Evolutionary conservation across 2,888 invertebrate species (phyloP).

Genomic region (Caenorhabditis sp.): DNA sequence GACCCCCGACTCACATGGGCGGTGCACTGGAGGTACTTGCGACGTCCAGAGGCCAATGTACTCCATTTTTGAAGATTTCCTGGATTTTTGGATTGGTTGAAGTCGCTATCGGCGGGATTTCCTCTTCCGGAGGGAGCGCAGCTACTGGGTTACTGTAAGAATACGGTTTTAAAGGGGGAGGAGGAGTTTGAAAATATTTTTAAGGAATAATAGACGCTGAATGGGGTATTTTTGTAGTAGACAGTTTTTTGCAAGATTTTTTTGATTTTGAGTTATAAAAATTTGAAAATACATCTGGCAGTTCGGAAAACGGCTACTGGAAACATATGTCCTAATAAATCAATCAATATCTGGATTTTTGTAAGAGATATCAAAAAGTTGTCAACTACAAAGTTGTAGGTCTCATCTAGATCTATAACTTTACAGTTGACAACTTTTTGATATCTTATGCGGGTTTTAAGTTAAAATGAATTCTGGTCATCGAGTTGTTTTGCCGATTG

Average conservation of each 20-base stretch:
- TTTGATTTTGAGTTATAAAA: background rate
- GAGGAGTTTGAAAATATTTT: background rate
- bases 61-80: constrained; percentile 55
- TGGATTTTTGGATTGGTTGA: background rate
- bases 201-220: no score
- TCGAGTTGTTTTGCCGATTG: no score
- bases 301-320: no score
- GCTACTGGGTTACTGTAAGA: background rate
- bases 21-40: constrained; percentile 68
- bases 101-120: background rate
- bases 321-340: no score
- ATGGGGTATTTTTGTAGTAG: background rate
- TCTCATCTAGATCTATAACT: background rate
- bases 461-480: no score
- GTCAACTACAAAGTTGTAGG: background rate
- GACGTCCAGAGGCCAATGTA: constrained; percentile 64
- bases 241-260: background rate
- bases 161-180: background rate
- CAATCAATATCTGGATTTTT: background rate
- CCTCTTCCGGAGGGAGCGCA: background rate
- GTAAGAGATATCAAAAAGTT: background rate
- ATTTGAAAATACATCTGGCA: no score
- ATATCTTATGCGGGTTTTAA: constrained; percentile 5
- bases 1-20: constrained; percentile 28
- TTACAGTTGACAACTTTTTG: constrained; percentile 2